These are phyloP conservation scores for Drosophila suboccidentalis DNA, from an alignment of 2,888 invertebrate genomes.

Conservation along the genomic window DNA sequence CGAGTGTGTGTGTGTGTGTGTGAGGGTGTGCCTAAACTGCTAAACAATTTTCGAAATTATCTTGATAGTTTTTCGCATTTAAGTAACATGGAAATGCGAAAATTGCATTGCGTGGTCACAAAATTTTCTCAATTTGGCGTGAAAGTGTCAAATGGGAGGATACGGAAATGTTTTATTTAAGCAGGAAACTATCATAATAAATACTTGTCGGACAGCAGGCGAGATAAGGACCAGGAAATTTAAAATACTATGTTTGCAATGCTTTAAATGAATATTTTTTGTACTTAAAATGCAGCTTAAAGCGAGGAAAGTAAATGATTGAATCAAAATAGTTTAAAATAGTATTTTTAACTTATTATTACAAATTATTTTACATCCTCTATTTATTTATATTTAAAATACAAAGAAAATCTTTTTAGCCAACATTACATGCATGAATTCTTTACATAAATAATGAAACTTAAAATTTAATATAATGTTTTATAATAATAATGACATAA, in stretches of 20 bases:
- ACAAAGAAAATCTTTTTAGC: no score
- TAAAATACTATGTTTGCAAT: not conserved
- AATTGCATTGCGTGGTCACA: slow-evolving; percentile 30
- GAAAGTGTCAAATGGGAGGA: slow-evolving; percentile 11
- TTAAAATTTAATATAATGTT: no score
- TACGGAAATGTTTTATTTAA: not conserved
- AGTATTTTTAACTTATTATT: no score
- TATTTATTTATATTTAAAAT: no score
- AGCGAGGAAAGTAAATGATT: no score
- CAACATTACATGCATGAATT: no score
- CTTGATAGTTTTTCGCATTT: slow-evolving; percentile 46
- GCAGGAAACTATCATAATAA: not conserved
- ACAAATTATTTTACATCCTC: no score
- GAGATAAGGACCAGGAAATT: not conserved
- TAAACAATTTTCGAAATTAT: slow-evolving; percentile 59
- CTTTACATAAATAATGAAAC: no score
- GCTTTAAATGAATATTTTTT: not conserved
- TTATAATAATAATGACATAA: no score
- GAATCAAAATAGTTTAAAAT: no score
- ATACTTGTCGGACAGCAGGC: not conserved
- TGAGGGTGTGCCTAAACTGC: slow-evolving; percentile 31
- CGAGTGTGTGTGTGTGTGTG: slow-evolving; percentile 9
- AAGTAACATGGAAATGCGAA: slow-evolving; percentile 22
- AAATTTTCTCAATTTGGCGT: slow-evolving; percentile 37
- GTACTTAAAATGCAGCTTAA: not conserved